Evolutionary conservation across 2,113 vertebrate genomes (phyloP).

Genomic region (Muntiacus muntjak): DNA sequence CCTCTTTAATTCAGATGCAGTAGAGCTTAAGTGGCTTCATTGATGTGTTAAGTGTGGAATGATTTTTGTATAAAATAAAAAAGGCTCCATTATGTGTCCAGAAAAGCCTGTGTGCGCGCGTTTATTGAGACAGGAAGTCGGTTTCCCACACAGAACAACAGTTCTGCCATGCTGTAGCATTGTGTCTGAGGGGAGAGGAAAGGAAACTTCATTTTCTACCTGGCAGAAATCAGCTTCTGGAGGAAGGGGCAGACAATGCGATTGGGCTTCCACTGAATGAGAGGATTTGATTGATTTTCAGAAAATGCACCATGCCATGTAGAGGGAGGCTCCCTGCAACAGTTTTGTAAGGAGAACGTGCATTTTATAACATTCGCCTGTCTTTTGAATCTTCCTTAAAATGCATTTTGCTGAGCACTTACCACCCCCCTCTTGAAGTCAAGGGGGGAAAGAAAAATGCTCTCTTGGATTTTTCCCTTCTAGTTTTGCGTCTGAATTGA

Average conservation of each 20-base stretch:
- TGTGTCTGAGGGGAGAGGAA: conserved; percentile 79
- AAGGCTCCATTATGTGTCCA: conserved; percentile 83
- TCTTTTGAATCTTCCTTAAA: conserved; percentile 59
- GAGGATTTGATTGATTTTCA: conserved; percentile 81
- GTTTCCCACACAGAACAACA: conserved; percentile 93
- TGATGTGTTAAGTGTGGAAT: conserved; percentile 94
- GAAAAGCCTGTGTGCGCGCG: conserved; percentile 82
- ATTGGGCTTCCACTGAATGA: conserved; percentile 74
- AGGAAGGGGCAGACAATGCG: conserved; percentile 80
- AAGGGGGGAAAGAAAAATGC: not conserved
- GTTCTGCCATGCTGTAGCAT: conserved; percentile 80
- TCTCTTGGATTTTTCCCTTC: not conserved
- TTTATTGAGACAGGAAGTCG: conserved; percentile 89
- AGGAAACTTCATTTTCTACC: conserved; percentile 88
- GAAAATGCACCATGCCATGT: conserved; percentile 63
- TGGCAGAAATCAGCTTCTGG: conserved; percentile 81
- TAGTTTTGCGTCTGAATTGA: not conserved
- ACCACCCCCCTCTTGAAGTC: not conserved
- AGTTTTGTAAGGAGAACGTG: conserved; percentile 75
- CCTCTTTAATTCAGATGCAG: conserved; percentile 92
- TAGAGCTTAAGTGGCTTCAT: conserved; percentile 88
- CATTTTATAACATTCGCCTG: not conserved
- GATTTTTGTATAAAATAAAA: conserved; percentile 88
- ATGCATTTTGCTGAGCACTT: not conserved
- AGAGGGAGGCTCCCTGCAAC: conserved; percentile 51